Evolutionary conservation across 1,140 invertebrate species (phyloP).

Genomic region (Zaprionus capensis): DNA sequence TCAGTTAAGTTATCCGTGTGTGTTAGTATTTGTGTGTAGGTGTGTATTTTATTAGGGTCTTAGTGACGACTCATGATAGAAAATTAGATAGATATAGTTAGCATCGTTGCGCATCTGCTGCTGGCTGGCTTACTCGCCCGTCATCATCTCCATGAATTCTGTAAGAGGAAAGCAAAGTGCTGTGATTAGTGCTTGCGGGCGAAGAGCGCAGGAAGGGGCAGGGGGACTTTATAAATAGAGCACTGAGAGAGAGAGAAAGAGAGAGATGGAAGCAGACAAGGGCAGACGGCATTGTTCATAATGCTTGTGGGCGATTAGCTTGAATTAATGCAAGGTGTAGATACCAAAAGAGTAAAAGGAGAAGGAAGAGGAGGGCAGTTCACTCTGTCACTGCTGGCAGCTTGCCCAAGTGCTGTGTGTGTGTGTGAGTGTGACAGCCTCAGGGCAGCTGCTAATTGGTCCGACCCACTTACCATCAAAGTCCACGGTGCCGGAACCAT

Average conservation of each 20-base stretch:
- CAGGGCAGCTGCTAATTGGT: constrained; percentile 54
- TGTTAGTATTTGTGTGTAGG: background rate
- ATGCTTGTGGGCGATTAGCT: constrained; percentile 4
- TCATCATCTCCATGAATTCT: constrained; percentile 99
- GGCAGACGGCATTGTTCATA: background rate
- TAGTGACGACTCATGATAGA: constrained; percentile 11
- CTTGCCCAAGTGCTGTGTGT: constrained; percentile 22
- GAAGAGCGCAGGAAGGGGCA: constrained; percentile 7
- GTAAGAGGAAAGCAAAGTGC: constrained; percentile 85
- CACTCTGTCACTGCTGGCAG: constrained; percentile 36
- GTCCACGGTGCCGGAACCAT: constrained; percentile 91
- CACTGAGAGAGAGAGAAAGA: too few relatives aligned
- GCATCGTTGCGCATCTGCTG: background rate
- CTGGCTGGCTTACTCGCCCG: constrained; percentile 89
- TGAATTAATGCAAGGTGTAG: constrained; percentile 11
- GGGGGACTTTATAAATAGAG: constrained; percentile 21
- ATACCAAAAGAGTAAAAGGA: background rate
- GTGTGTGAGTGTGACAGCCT: constrained; percentile 17
- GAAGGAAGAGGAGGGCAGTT: background rate
- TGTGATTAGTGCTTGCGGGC: constrained; percentile 18
- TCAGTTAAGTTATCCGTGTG: background rate
- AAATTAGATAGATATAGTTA: constrained; percentile 29
- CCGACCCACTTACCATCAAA: constrained; percentile 86
- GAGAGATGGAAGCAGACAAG: constrained; percentile 16
- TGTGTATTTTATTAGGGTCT: constrained; percentile 27